Percentiles rank a stretch among this genome's conserved stretches.
These are phyloP conservation scores for Chunga burmeisteri DNA, from an alignment of 2,113 vertebrate genomes.

Conservation along the genomic window DNA sequence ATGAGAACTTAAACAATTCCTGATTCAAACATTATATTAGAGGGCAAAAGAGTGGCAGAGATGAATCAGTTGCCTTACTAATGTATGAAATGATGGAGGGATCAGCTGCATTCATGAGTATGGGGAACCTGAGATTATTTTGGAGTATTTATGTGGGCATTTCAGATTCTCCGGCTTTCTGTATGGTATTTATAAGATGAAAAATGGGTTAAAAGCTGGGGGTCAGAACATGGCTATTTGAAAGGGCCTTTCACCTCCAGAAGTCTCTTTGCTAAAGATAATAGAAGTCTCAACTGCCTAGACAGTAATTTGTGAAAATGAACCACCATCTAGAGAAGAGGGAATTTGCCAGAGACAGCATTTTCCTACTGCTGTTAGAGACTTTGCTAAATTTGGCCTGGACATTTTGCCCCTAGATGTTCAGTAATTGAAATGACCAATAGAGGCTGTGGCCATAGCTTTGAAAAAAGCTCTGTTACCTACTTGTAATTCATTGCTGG, in stretches of 20 bases:
- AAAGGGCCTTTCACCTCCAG: neutral
- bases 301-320: neutral
- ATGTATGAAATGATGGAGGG: neutral
- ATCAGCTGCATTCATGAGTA: neutral
- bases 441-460: neutral
- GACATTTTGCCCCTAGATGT: slow-evolving; percentile 10
- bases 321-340: neutral
- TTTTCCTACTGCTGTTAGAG: slow-evolving; percentile 20
- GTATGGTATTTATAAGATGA: neutral
- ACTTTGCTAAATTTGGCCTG: slow-evolving; percentile 24
- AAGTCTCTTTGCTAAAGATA: neutral
- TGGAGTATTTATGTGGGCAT: neutral
- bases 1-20: slow-evolving; percentile 52
- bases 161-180: neutral
- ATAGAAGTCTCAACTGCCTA: neutral
- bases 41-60: slow-evolving; percentile 28
- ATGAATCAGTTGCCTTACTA: slow-evolving; percentile 21
- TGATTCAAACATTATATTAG: slow-evolving; percentile 45
- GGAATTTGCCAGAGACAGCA: slow-evolving; percentile 19
- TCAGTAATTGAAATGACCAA: slow-evolving; percentile 44
- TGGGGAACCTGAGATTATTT: neutral
- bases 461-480: neutral
- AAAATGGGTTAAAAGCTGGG: neutral
- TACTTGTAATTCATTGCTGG: slow-evolving; percentile 31
- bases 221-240: neutral